Percentiles rank a stretch among this genome's conserved stretches.
Evolutionary conservation across 2,113 vertebrate genomes (phyloP).

Genomic region (Leptobrachium ailaonicum): DNA sequence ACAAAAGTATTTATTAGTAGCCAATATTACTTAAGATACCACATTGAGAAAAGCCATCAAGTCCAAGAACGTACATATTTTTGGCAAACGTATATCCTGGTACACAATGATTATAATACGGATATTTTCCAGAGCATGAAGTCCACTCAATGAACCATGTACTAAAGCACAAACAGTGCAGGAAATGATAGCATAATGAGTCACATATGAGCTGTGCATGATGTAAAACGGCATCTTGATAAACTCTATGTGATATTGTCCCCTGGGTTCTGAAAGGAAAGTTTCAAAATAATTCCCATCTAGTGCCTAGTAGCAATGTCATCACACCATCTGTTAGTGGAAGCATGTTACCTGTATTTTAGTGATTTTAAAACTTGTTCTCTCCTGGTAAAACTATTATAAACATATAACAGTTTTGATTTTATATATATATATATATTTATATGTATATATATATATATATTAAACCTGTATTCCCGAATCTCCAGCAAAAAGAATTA

Average conservation of each 20-base stretch:
- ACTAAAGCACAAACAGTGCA: conserved; percentile 74
- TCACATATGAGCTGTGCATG: conserved; percentile 71
- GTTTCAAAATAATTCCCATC: conserved; percentile 68
- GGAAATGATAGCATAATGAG: conserved; percentile 76
- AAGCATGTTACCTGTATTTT: neutral
- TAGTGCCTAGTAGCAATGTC: conserved; percentile 9
- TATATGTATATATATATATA: too few relatives aligned
- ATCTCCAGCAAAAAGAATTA: too few relatives aligned
- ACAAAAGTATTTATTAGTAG: neutral
- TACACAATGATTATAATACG: conserved; percentile 34
- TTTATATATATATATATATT: too few relatives aligned
- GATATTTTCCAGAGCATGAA: conserved; percentile 55
- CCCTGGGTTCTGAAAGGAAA: conserved; percentile 68
- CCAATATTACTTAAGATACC: neutral
- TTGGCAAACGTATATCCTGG: neutral
- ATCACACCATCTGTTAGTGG: conserved; percentile 27
- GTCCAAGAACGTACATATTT: neutral
- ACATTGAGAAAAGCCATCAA: neutral
- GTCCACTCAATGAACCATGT: conserved; percentile 69
- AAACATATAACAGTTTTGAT: too few relatives aligned
- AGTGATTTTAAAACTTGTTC: too few relatives aligned
- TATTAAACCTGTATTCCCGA: too few relatives aligned
- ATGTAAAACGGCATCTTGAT: conserved; percentile 68
- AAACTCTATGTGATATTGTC: conserved; percentile 41
- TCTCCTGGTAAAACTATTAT: too few relatives aligned